Base-by-base conservation (phyloP, 92 coral and sea anemone species). In the Siderastrea radians region DNA sequence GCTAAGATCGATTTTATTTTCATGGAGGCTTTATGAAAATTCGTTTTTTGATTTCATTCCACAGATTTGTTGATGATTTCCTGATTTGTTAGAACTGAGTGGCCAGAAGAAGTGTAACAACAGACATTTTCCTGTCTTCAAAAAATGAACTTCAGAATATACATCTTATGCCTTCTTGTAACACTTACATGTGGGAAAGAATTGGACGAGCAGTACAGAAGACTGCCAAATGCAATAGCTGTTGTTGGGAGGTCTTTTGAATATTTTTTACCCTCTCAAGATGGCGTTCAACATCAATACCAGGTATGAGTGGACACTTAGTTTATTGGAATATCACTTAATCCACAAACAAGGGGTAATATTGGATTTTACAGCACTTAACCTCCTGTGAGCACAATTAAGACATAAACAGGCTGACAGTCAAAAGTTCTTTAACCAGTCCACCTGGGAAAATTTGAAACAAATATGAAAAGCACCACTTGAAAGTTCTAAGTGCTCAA, bases 161-260 rank as follows among this genome's bases (percentile, higher is more conserved):
- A 26, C 61, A 73, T 74, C 14, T 49, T 84, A 17, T 12, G 80
- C 74, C 70, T 74, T 5, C 52, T 72, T 10, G 3, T 74, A 13
- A 74, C 79, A 49, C 73, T 84, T 49, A 14, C 43, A 11, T 49
- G 55, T 74, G 46, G 74, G 16, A 74, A 38, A 49, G 74, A 74
- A 60, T 53, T 14, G 49, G 54, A 61, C 9, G 73, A 62, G 16
- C 79, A 73, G 12, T 61, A 62, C 80, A 77, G 74, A 67, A 92
- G 84, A 82, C 92, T 95, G 15, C 93, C 96, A 74, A 89, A 97
- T 87, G 85, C 94, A 16, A 86, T 96, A 17, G 98, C 98, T 55
- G 93, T 90, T 79, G 91, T 87, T 93, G 99, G 99, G 49, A 84
- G 92, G 77, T 91, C 93, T 48, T 97, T 97, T 79, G 77, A 92